Evolutionary conservation across 2,888 invertebrate species (phyloP).

Genomic region (Phengaris arion): DNA sequence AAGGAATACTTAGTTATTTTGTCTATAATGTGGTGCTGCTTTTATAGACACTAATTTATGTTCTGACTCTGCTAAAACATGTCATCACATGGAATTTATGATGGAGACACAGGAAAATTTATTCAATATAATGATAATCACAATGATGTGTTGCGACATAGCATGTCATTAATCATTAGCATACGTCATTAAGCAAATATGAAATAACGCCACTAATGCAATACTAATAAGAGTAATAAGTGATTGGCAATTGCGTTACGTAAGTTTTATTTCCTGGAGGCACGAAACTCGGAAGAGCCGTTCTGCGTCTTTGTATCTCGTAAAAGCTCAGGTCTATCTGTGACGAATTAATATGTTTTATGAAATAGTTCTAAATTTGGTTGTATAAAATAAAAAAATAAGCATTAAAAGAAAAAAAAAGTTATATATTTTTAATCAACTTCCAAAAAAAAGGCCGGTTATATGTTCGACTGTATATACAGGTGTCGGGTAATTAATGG

Average conservation of each 20-base stretch:
- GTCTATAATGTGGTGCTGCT: too few species aligned
- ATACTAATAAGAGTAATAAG: conserved; percentile 17
- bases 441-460: too few species aligned
- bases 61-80: too few species aligned
- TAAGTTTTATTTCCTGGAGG: conserved; percentile 9
- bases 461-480: too few species aligned
- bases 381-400: too few species aligned
- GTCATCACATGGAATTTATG: not conserved
- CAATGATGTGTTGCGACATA: not conserved
- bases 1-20: too few species aligned
- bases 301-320: conserved; percentile 10
- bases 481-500: too few species aligned
- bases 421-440: too few species aligned
- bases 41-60: not conserved
- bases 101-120: not conserved
- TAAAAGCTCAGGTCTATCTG: not conserved
- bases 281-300: conserved; percentile 14
- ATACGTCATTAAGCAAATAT: conserved; percentile 11
- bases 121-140: not conserved
- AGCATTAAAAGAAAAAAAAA: too few species aligned
- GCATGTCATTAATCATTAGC: conserved; percentile 2
- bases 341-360: too few species aligned
- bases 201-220: conserved; percentile 16
- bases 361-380: too few species aligned
- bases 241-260: conserved; percentile 16